A percentile compares a stretch with the other conserved stretches of the same genome.
phyloP scores from a whole-genome alignment of 2,888 invertebrate species.

The Dendrolimus houi region DNA sequence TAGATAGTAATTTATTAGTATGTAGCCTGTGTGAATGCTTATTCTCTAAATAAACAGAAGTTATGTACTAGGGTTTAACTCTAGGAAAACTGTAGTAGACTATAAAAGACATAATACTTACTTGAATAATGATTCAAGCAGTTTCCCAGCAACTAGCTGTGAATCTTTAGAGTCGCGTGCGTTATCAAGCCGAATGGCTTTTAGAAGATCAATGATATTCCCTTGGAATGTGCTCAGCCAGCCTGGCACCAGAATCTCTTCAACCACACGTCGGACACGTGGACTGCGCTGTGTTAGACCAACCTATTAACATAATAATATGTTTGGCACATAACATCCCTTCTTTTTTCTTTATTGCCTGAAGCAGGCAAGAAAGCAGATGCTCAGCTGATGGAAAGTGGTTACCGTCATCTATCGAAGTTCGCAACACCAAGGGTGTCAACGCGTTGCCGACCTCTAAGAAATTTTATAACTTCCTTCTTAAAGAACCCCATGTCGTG shows the following conservation, averaged over 20 bases:
- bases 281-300: conserved; percentile 62
- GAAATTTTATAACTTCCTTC: no score
- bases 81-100: background rate
- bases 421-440: no score
- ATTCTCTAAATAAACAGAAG: no score
- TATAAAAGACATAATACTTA: conserved; percentile 21
- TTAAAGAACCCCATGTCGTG: no score
- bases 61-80: no score
- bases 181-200: conserved; percentile 84
- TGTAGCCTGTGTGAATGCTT: no score
- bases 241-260: conserved; percentile 79
- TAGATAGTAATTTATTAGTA: no score
- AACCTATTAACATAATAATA: conserved; percentile 31
- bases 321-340: no score
- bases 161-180: conserved; percentile 66
- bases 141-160: conserved; percentile 65
- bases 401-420: no score
- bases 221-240: conserved; percentile 86
- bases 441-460: no score
- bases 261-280: conserved; percentile 65
- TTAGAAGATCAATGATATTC: conserved; percentile 82
- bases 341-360: background rate
- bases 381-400: no score
- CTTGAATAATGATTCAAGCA: conserved; percentile 67
- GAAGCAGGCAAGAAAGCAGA: no score